A percentile compares a stretch with the other conserved stretches of the same genome.
Evolutionary conservation across 2,888 invertebrate genomes (phyloP).

Genomic region (Nomada goodeniana): DNA sequence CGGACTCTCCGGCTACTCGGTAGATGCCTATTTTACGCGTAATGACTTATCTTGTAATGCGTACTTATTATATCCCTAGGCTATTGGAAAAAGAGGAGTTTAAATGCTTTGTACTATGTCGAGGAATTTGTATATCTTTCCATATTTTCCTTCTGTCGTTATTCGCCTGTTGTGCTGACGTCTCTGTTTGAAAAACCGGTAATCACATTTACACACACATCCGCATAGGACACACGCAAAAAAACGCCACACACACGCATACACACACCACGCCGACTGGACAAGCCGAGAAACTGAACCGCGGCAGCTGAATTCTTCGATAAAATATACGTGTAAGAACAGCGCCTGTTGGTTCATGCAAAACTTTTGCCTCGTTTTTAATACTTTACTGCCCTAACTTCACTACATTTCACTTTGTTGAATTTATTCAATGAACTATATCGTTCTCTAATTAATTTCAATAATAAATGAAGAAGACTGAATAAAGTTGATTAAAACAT

Average conservation of each 20-base stretch:
- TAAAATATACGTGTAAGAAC: conserved; percentile 54
- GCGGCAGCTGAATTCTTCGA: conserved; percentile 51
- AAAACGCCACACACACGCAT: conserved; percentile 24
- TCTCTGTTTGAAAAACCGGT: conserved; percentile 67
- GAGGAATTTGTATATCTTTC: conserved; percentile 83
- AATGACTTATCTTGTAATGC: conserved; percentile 54
- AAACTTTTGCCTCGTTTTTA: conserved; percentile 35
- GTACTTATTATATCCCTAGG: conserved; percentile 60
- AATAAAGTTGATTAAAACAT: neutral
- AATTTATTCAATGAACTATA: no score
- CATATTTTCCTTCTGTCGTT: conserved; percentile 70
- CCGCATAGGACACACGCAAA: conserved; percentile 49
- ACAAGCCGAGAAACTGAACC: conserved; percentile 62
- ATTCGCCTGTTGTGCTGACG: conserved; percentile 61
- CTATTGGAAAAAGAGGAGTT: conserved; percentile 77
- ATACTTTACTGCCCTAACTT: conserved; percentile 21
- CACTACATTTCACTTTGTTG: neutral
- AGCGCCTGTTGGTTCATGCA: conserved; percentile 62
- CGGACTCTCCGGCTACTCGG: conserved; percentile 48
- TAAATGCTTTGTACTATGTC: conserved; percentile 84
- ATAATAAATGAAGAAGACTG: no score
- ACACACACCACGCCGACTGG: conserved; percentile 42
- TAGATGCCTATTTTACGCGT: conserved; percentile 51
- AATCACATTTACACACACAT: conserved; percentile 63
- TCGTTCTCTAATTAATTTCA: no score